Conservation (phyloP, 2,888 invertebrate species). For the Mantis religiosa region DNA sequence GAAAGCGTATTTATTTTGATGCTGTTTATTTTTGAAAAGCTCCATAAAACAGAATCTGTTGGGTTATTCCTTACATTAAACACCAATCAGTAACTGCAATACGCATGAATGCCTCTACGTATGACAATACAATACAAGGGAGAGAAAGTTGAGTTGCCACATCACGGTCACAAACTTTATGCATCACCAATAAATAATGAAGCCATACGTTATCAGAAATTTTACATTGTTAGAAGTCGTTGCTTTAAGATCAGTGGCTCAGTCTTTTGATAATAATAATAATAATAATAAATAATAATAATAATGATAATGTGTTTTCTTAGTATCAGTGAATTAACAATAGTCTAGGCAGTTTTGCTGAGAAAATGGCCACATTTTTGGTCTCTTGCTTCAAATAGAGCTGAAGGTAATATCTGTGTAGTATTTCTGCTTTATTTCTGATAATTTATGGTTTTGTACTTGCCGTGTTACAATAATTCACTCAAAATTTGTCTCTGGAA, state of each 20-base stretch:
- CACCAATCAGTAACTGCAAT: not conserved
- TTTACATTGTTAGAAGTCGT: not conserved
- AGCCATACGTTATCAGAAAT: not conserved
- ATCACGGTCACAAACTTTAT: not conserved
- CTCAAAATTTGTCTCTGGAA: not conserved
- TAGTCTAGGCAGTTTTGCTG: not conserved
- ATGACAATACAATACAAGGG: not conserved
- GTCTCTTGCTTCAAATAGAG: not conserved
- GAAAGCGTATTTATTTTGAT: not conserved
- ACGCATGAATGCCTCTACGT: not conserved
- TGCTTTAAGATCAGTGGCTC: not conserved
- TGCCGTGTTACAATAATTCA: not conserved
- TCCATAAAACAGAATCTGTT: not conserved
- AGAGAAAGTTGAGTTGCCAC: not conserved
- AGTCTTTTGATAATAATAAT: too few species aligned
- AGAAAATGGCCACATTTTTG: not conserved
- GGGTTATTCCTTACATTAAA: not conserved
- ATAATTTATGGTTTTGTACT: not conserved
- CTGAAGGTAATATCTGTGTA: not conserved
- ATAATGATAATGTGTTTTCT: not conserved
- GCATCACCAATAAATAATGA: not conserved
- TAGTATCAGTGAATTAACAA: not conserved
- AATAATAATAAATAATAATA: too few species aligned
- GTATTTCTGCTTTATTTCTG: not conserved
- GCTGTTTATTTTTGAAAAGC: not conserved